Evolutionary conservation across 2,888 invertebrate species (phyloP).

Genomic region (Pheosia tremula): DNA sequence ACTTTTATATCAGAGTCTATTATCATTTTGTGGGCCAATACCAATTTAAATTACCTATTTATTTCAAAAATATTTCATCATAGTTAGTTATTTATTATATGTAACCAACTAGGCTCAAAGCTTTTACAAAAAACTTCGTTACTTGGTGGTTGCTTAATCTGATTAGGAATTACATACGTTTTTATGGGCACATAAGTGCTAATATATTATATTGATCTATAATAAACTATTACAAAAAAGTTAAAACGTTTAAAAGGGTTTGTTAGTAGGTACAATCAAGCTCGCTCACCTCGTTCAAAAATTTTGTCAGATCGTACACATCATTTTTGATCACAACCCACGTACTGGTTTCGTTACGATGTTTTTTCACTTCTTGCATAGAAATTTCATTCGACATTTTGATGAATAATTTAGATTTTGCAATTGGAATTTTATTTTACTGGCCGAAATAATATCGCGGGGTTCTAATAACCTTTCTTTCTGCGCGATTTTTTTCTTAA

Average conservation of each 20-base stretch:
- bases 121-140: neutral
- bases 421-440: slow-evolving; percentile 20
- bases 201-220: neutral
- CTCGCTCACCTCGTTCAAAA: slow-evolving; percentile 88
- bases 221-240: neutral
- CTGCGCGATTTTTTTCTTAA: slow-evolving; percentile 1
- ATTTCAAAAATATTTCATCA: too few species aligned
- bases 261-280: neutral
- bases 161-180: too few species aligned
- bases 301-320: slow-evolving; percentile 92
- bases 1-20: too few species aligned
- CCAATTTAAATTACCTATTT: too few species aligned
- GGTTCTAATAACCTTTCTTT: neutral
- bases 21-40: too few species aligned
- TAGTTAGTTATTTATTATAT: too few species aligned
- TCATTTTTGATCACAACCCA: slow-evolving; percentile 92
- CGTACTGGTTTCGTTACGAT: slow-evolving; percentile 69
- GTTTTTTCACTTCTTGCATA: slow-evolving; percentile 87
- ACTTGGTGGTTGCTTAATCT: neutral
- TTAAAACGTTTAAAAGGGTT: neutral
- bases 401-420: slow-evolving; percentile 10
- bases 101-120: too few species aligned
- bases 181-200: too few species aligned
- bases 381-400: slow-evolving; percentile 74
- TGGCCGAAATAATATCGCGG: neutral